Base-by-base conservation (phyloP, 1,140 invertebrate species). In the Batillaria attramentaria region DNA sequence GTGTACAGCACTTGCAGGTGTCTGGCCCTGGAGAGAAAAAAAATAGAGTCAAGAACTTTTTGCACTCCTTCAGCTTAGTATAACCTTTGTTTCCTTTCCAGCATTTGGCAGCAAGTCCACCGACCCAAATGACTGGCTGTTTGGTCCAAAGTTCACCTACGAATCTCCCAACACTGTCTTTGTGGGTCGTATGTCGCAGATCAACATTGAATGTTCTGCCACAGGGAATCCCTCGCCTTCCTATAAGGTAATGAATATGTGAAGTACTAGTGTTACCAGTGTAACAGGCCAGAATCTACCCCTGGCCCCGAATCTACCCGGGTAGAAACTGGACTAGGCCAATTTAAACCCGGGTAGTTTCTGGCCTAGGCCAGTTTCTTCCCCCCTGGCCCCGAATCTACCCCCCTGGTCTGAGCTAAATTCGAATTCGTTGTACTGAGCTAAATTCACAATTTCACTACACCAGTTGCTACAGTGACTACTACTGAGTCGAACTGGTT, bases 161-260 rank as follows among this genome's bases (percentile, higher is more conserved):
- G 73, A 79, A 42, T 83, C 84, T 0, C 35, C 69, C 13, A 62
- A 73, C 57, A 72, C 81, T 10, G 73, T 84, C 13, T 69, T 85
- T 31, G 66, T 81, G 18, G 73, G 75, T 0, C 57, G 69, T 8
- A 42, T 68, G 6, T 41, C 43, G 10, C 68, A 68, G 37, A 72
- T 80, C 6, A 80, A 74, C 60, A 69, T 90, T 5, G 84, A 94
- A 83, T 98, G 97, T 91, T 91, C 96, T 73, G 97, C 97, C 77
- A 94, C 94, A 74, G 97, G 96, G 2, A 98, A 95, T 91, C 97
- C 98, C 4, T 93, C 95, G 20, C 96, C 97, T 0, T 94, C 94
- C 16, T 99, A 99, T 89, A 93, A 95, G 87, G 98, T 97, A 97
- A 94, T 86, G 3, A 28, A 6, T 24, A 39, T 41, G 24, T 31